Base-by-base conservation (phyloP, 2,797 vertebrate species). In the Anas capensis region DNA sequence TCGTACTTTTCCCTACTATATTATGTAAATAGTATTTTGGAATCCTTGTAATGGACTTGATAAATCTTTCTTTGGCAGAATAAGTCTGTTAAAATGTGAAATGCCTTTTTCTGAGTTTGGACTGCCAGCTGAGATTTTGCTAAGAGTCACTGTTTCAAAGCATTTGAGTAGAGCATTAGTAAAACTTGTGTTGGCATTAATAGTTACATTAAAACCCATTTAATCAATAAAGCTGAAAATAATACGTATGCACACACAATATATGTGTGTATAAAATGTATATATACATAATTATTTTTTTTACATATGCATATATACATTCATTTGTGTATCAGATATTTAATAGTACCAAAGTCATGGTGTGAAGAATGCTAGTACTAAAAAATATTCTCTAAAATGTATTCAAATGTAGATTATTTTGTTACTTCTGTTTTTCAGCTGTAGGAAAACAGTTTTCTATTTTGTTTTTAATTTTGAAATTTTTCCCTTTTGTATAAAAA, bases 21-120 rank as follows among this genome's bases (percentile, higher is more conserved):
- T 87, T 95, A 66, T 79, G 73, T 90, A 95, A 97, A 92, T 75
- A 92, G 33, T 84, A 49, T 83, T 90, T 92, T 83, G 27, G 31
- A 85, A 76, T 76, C 51, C 58, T 76, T 91, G 57, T 78, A 90
- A 85, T 81, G 66, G 51, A 72, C 56, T 90, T 93, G 51, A 84
- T 83, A 86, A 86, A 72, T 72, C 18, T 86, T 66, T 85, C 73
- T 82, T 61, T 57, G n/a, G 44, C 40, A 56, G 65, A 78, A 38
- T 79, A 91, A 91, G 53, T 92, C 75, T 65, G 54, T 80, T 78
- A 65, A 82, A 90, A 95, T 48, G 49, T 71, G n/a, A 93, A 95
- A 53, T 51, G 9, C 16, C 26, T 57, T 89, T 91, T 82, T 77
- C 44, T 60, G 16, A 64, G 19, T 76, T 73, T 66, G 61, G 60